Evolutionary conservation across 2,888 invertebrate species (phyloP).

Genomic region (Oligia fasciuncula): DNA sequence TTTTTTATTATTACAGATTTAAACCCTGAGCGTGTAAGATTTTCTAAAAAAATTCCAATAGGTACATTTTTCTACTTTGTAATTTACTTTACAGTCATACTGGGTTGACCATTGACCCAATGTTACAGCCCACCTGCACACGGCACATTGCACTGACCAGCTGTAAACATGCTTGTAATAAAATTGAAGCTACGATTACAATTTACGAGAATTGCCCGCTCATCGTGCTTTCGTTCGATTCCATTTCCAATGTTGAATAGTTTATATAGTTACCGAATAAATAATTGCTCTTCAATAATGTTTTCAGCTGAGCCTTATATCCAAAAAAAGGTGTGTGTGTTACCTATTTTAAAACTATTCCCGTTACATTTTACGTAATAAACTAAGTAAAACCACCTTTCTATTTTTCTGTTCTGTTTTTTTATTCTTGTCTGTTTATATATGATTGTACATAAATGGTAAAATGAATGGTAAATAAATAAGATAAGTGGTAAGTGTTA

Average conservation of each 20-base stretch:
- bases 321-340: neutral
- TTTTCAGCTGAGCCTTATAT: neutral
- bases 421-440: too few species aligned
- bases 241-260: slow-evolving; percentile 27
- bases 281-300: slow-evolving; percentile 16
- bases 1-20: neutral
- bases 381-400: too few species aligned
- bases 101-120: neutral
- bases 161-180: slow-evolving; percentile 27
- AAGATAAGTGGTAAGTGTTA: too few species aligned
- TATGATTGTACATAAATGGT: too few species aligned
- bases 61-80: slow-evolving; percentile 8
- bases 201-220: slow-evolving; percentile 41
- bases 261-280: slow-evolving; percentile 13
- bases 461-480: too few species aligned
- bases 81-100: neutral
- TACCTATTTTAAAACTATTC: too few species aligned
- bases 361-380: too few species aligned
- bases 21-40: neutral
- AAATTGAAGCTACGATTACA: slow-evolving; percentile 20
- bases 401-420: too few species aligned
- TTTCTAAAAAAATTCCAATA: neutral
- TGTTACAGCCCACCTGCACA: neutral
- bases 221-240: slow-evolving; percentile 22
- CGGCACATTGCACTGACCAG: slow-evolving; percentile 9